Base-by-base conservation (phyloP, 2,113 vertebrate species). In the Gavia stellata region DNA sequence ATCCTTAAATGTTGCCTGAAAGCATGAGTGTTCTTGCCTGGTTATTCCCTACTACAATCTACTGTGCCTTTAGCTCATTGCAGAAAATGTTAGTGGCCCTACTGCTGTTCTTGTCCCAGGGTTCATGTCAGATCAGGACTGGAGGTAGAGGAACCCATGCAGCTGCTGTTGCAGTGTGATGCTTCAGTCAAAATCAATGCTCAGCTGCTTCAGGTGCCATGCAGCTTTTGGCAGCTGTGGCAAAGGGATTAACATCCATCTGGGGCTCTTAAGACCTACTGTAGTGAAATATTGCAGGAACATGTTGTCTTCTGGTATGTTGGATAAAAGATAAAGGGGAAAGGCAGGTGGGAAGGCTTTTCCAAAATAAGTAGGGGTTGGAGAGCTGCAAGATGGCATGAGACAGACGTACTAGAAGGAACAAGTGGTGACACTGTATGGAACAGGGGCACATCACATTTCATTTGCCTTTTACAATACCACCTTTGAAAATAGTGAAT, bases 161-260 rank as follows among this genome's bases (percentile, higher is more conserved):
- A 97, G 95, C 94, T 97, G 96, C 87, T 96, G 45, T 63, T 94
- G 53, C 61, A 91, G 33, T 80, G 66, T 55, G 26, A 45, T 36
- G 28, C 67, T 96, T 94, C 83, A 90, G 68, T 88, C 86, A 95
- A 59, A 91, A 78, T 26, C 81, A 61, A 33, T 63, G 50, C n/a
- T 84, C 88, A 95, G 84, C 78, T 97, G 86, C 34, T 95, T 86
- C 34, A 40, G 23, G 44, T 13, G 1, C 82, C 83, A 67, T 77
- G 47, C 52, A 93, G 68, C 13, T 92, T 93, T 88, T 85, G 40
- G 75, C 92, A 97, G 82, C 72, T 94, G 80, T 74, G 70, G 13
- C 16, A 73, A 92, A 80, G 40, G 63, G 94, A 97, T 96, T 92
- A 96, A 23, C 13, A 21, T 65, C 55, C 59, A 80, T 52, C 62